These are phyloP conservation scores for Eumaeus atala DNA, from an alignment of 1,140 invertebrate species.

Conservation along the genomic window DNA sequence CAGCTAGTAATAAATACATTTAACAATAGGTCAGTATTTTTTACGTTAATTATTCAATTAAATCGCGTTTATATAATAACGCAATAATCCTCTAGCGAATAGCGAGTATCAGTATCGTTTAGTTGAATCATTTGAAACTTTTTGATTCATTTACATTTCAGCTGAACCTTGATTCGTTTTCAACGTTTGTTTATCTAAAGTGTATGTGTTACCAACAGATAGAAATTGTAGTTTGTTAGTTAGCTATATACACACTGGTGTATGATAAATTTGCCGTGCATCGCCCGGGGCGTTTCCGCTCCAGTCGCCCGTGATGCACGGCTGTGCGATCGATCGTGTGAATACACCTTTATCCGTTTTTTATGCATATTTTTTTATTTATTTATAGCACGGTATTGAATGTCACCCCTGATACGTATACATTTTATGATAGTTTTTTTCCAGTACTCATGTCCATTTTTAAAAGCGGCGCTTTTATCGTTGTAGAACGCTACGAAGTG, in stretches of 20 bases:
- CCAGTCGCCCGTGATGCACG: constrained; percentile 55
- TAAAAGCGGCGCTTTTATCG: background rate
- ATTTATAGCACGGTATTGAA: constrained; percentile 42
- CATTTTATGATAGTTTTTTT: background rate
- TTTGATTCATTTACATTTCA: too few relatives aligned
- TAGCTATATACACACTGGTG: constrained; percentile 31
- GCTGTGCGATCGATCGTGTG: constrained; percentile 60
- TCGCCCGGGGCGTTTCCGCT: constrained; percentile 57
- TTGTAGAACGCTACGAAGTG: background rate
- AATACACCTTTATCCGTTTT: constrained; percentile 58
- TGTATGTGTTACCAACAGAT: constrained; percentile 7
- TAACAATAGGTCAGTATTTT: too few relatives aligned
- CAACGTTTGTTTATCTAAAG: constrained; percentile 3
- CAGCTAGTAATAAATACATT: too few relatives aligned
- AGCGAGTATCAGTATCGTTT: too few relatives aligned
- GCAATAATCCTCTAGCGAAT: too few relatives aligned
- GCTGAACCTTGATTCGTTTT: too few relatives aligned
- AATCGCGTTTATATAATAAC: too few relatives aligned
- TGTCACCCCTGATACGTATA: constrained; percentile 19
- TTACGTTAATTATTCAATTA: too few relatives aligned
- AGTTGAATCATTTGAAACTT: too few relatives aligned
- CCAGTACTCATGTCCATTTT: background rate
- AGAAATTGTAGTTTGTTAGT: constrained; percentile 12
- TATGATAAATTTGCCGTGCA: constrained; percentile 62
- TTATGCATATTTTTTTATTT: constrained; percentile 39